These are phyloP conservation scores for Anastrepha obliqua DNA, from an alignment of 1,140 invertebrate genomes.

Conservation along the genomic window DNA sequence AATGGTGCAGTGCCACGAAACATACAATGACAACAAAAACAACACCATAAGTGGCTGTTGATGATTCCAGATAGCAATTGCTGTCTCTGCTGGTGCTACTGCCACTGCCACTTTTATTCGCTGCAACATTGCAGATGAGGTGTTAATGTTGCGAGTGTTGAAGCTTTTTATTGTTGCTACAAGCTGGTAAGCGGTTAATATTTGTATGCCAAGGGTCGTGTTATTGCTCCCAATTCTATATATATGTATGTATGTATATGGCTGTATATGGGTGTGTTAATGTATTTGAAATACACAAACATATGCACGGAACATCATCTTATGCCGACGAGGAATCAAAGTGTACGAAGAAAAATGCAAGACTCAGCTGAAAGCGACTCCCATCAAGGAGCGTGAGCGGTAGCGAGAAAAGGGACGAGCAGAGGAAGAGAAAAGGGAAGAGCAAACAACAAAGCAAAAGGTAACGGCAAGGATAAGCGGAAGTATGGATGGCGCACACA, in stretches of 20 bases:
- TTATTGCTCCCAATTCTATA: not conserved
- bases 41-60: not conserved
- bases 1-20: not conserved
- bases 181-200: not conserved
- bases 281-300: not conserved
- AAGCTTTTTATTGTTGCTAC: not conserved
- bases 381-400: not conserved
- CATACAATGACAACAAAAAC: not conserved
- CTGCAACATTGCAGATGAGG: constrained; percentile 46
- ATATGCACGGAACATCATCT: not conserved
- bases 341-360: not conserved
- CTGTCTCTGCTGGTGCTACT: not conserved
- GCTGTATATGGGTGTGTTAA: too few species aligned
- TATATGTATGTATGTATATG: not conserved
- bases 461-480: not conserved
- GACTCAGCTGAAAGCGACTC: not conserved
- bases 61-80: not conserved
- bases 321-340: not conserved
- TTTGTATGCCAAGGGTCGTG: constrained; percentile 18
- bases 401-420: not conserved
- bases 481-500: constrained; percentile 4
- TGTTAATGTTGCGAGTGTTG: constrained; percentile 52
- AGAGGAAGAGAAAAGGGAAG: not conserved
- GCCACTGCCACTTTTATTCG: not conserved
- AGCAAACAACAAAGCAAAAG: not conserved